Evolutionary conservation across 2,888 invertebrate genomes (phyloP).

Genomic region (Myopa tessellatipennis): DNA sequence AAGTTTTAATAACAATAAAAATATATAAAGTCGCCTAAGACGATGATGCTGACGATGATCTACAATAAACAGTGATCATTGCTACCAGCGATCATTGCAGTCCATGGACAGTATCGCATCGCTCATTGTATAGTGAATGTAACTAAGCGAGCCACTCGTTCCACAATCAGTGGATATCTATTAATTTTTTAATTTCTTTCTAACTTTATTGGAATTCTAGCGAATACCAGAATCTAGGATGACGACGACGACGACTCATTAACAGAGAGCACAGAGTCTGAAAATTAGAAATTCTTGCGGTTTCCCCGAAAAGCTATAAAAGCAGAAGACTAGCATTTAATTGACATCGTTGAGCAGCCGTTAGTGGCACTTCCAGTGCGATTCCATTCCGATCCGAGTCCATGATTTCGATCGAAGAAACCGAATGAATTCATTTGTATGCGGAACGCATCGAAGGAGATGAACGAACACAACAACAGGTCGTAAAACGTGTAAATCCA

Average conservation of each 20-base stretch:
- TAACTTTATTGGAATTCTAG: too few relatives aligned
- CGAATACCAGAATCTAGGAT: neutral
- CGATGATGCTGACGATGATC: too few relatives aligned
- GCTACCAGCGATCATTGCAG: too few relatives aligned
- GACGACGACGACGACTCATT: neutral
- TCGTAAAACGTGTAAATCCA: constrained; percentile 58
- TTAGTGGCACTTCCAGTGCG: constrained; percentile 34
- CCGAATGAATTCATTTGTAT: constrained; percentile 63
- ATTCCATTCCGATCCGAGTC: constrained; percentile 43
- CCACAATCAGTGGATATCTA: too few relatives aligned
- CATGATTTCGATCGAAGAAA: constrained; percentile 28
- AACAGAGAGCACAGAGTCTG: neutral
- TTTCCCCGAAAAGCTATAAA: constrained; percentile 60
- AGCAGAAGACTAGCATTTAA: constrained; percentile 42
- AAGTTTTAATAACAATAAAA: too few relatives aligned
- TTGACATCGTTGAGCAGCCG: constrained; percentile 39
- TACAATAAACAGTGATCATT: too few relatives aligned
- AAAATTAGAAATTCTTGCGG: constrained; percentile 42
- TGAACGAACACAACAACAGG: constrained; percentile 54
- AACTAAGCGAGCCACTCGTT: too few relatives aligned
- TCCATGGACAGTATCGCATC: too few relatives aligned
- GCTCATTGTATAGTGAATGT: too few relatives aligned
- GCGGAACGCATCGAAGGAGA: constrained; percentile 59
- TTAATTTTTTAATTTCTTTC: too few relatives aligned
- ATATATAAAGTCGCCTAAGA: too few relatives aligned